Conservation (phyloP, 2,113 vertebrate species). For the Sitta europaea region DNA sequence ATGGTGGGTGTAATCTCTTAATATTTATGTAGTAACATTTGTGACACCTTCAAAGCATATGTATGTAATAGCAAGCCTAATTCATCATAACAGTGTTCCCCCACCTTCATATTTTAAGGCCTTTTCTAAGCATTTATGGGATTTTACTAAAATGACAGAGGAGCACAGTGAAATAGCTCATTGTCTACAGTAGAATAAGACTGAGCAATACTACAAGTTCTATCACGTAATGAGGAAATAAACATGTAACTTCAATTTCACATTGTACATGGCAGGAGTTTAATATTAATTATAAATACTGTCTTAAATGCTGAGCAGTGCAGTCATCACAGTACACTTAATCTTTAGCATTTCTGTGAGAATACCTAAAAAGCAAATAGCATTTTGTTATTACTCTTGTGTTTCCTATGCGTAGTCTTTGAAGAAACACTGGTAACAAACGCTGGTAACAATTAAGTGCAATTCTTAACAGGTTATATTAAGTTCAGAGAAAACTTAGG, state of each 20-base stretch:
- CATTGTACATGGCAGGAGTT: not conserved
- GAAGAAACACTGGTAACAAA: not conserved
- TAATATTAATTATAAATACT: conserved; percentile 5
- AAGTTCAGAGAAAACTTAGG: not conserved
- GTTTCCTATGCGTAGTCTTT: not conserved
- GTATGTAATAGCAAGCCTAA: not conserved
- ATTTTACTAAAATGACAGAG: not conserved
- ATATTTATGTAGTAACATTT: not conserved
- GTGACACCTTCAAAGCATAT: not conserved
- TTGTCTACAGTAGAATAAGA: not conserved
- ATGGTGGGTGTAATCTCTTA: not conserved
- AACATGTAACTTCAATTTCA: not conserved
- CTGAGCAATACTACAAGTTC: not conserved
- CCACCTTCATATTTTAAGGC: not conserved
- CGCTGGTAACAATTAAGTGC: not conserved
- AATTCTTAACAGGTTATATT: not conserved
- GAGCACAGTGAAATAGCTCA: not conserved
- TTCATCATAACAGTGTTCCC: not conserved
- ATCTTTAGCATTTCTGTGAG: not conserved
- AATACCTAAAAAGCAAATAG: not conserved
- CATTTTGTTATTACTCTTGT: not conserved
- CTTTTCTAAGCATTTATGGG: not conserved
- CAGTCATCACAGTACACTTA: not conserved
- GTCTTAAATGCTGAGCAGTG: not conserved
- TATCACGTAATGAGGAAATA: not conserved